These are phyloP conservation scores for Drosophila eohydei DNA, from an alignment of 2,888 invertebrate genomes.

Conservation along the genomic window DNA sequence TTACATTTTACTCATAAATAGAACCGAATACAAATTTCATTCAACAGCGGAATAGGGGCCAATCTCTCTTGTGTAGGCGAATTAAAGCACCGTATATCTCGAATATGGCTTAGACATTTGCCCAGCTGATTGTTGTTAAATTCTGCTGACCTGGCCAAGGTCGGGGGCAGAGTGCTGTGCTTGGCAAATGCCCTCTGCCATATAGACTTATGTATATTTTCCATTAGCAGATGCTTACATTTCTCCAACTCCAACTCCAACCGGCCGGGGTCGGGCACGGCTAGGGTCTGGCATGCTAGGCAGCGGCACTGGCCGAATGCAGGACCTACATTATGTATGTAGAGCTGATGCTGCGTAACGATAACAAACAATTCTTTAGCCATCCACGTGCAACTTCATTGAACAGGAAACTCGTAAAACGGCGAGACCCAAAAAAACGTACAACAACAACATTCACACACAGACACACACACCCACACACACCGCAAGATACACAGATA, in stretches of 20 bases:
- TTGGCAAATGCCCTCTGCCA: constrained; percentile 17
- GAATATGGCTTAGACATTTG: neutral
- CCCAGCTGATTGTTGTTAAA: constrained; percentile 6
- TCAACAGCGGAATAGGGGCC: neutral
- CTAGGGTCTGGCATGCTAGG: constrained; percentile 7
- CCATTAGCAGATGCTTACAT: constrained; percentile 41
- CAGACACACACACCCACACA: constrained; percentile 14
- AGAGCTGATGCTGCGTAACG: constrained; percentile 56
- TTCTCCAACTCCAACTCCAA: constrained; percentile 14
- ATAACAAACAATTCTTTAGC: constrained; percentile 57
- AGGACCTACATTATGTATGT: constrained; percentile 52
- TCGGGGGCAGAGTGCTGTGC: neutral
- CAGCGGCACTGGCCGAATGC: constrained; percentile 11
- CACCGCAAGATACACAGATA: neutral
- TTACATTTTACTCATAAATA: constrained; percentile 2
- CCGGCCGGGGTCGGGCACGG: neutral
- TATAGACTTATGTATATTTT: constrained; percentile 36
- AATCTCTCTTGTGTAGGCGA: neutral
- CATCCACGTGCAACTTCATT: constrained; percentile 72
- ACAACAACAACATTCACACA: constrained; percentile 10
- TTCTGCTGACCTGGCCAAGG: constrained; percentile 31
- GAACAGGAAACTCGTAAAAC: constrained; percentile 77
- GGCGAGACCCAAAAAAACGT: constrained; percentile 21
- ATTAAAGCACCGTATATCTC: neutral
- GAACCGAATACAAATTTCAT: constrained; percentile 1